Percentiles rank a stretch among this genome's conserved stretches.
These are phyloP conservation scores for Cheiracanthium punctorium DNA, from an alignment of 2,888 invertebrate species.

Conservation along the genomic window DNA sequence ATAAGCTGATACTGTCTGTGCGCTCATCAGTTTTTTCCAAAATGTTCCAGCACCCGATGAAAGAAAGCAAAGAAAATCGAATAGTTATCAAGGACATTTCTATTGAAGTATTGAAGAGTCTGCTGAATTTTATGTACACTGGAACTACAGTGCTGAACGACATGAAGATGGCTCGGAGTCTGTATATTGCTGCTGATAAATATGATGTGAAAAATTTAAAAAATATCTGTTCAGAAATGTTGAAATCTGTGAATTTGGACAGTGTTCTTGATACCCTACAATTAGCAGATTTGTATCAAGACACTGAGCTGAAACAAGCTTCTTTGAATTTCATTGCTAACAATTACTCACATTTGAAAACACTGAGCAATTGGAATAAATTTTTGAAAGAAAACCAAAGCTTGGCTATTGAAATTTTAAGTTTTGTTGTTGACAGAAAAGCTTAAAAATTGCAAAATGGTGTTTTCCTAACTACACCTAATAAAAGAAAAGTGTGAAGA, in stretches of 20 bases:
- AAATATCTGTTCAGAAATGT: background rate
- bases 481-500: too few relatives aligned
- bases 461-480: too few relatives aligned
- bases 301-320: background rate
- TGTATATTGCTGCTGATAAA: background rate
- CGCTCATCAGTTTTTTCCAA: background rate
- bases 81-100: background rate
- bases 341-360: background rate
- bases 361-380: background rate
- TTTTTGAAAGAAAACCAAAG: background rate
- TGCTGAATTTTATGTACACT: background rate
- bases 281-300: constrained; percentile 5
- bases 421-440: background rate
- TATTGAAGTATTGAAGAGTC: background rate
- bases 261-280: background rate
- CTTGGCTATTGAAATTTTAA: background rate
- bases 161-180: background rate
- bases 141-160: background rate
- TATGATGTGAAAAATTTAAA: background rate
- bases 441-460: background rate
- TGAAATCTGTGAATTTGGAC: background rate
- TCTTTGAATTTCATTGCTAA: background rate
- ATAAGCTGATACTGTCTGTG: background rate
- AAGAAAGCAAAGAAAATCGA: background rate
- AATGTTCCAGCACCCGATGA: constrained; percentile 7